Percentiles rank a stretch among this genome's conserved stretches.
phyloP scores from a whole-genome alignment of 1,140 invertebrate genomes.

The Chrysomallon squamiferum region DNA sequence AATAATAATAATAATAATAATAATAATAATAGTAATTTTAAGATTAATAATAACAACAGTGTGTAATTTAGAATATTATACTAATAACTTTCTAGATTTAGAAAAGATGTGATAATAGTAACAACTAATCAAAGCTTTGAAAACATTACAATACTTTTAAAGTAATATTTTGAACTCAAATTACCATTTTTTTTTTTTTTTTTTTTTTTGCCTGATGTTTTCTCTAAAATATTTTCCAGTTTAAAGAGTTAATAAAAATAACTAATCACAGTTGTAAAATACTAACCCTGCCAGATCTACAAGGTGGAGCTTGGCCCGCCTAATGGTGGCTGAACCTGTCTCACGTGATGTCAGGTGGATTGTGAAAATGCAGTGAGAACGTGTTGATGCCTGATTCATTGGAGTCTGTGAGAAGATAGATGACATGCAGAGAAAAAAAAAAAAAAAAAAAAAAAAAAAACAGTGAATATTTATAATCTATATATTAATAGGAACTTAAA shows the following conservation, averaged over 20 bases:
- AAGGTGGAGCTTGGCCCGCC: conserved; percentile 71
- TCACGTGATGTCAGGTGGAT: conserved; percentile 68
- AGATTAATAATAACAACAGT: not conserved
- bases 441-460: conserved; percentile 2
- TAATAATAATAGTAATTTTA: not conserved
- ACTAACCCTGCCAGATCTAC: conserved; percentile 73
- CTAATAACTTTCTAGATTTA: not conserved
- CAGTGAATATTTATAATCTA: not conserved
- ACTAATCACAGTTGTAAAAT: not conserved
- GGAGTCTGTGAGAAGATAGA: conserved; percentile 65
- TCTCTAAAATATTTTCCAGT: conserved; percentile 4
- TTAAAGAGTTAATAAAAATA: not conserved
- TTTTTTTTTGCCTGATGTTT: no score
- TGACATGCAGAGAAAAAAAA: not conserved
- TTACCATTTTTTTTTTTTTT: no score
- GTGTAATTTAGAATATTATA: not conserved
- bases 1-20: not conserved
- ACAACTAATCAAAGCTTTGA: no score
- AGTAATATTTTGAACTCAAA: no score
- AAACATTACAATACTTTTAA: no score
- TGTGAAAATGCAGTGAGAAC: conserved; percentile 76
- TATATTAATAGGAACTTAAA: not conserved
- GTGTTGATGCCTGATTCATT: conserved; percentile 73
- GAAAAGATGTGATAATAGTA: no score
- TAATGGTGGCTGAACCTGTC: conserved; percentile 63